These are phyloP conservation scores for Edolisoma coerulescens DNA, from an alignment of 2,113 vertebrate species.

Conservation along the genomic window DNA sequence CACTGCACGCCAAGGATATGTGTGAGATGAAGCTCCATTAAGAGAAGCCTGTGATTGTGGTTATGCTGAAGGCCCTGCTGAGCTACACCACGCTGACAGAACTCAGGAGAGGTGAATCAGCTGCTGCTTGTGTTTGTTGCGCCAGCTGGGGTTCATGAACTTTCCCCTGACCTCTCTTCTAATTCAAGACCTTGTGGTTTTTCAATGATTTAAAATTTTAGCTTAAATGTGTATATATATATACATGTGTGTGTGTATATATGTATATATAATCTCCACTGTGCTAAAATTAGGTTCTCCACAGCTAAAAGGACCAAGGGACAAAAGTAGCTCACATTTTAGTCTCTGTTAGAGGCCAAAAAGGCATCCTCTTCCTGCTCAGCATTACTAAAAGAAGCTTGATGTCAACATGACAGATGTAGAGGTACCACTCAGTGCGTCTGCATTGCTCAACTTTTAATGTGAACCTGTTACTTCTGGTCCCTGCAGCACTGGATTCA, in stretches of 20 bases:
- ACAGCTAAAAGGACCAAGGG: not conserved
- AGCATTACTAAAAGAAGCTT: not conserved
- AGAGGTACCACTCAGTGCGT: not conserved
- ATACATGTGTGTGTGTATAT: not conserved
- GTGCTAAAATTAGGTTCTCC: not conserved
- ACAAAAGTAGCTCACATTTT: not conserved
- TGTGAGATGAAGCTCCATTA: not conserved
- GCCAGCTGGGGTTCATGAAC: not conserved
- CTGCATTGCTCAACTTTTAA: not conserved
- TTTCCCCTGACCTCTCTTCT: not conserved
- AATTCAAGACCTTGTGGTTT: slow-evolving; percentile 49
- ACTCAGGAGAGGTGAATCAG: not conserved
- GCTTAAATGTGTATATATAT: not conserved
- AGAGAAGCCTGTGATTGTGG: not conserved
- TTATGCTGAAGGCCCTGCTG: not conserved
- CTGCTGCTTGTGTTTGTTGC: not conserved
- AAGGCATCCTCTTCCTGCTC: not conserved
- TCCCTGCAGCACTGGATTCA: accelerated
- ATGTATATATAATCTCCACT: not conserved
- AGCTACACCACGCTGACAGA: not conserved
- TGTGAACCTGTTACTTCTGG: not conserved
- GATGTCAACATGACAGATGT: not conserved
- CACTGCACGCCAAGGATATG: accelerated
- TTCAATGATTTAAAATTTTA: slow-evolving; percentile 40
- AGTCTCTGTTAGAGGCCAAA: not conserved